Conservation (phyloP, 2,113 vertebrate species). For the Bujurquina vittata region DNA sequence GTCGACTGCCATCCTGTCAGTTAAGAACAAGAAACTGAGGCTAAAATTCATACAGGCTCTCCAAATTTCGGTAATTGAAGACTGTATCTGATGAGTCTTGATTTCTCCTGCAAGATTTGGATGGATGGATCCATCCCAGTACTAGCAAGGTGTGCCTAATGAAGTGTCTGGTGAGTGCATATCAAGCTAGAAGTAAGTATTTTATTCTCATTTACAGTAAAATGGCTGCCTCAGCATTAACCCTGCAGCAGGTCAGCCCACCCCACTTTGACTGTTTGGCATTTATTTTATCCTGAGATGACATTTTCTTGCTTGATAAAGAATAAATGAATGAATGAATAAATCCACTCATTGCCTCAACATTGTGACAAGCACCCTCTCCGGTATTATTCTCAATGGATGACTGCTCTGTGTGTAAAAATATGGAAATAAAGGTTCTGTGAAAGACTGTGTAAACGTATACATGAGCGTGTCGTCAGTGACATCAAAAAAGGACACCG, state of each 20-base stretch:
- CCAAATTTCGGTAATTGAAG: background rate
- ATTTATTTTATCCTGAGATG: background rate
- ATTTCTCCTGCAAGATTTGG: background rate
- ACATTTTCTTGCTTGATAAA: background rate
- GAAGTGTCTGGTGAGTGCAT: background rate
- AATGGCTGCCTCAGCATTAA: background rate
- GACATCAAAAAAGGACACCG: constrained; percentile 66
- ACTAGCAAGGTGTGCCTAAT: background rate
- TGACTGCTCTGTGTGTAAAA: constrained; percentile 77
- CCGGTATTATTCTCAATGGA: constrained; percentile 71
- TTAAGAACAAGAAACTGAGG: background rate
- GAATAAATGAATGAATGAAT: background rate
- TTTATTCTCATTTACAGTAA: background rate
- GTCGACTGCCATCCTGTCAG: background rate
- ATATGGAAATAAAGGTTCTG: constrained; percentile 74
- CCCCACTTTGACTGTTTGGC: background rate
- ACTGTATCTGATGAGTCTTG: background rate
- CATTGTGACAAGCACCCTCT: constrained; percentile 65
- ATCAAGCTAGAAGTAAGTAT: background rate
- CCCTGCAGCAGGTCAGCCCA: background rate
- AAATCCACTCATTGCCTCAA: constrained; percentile 26
- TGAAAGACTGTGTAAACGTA: constrained; percentile 70
- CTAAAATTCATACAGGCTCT: background rate
- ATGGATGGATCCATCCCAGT: background rate
- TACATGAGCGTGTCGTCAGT: constrained; percentile 57